A percentile compares a stretch with the other conserved stretches of the same genome.
These are phyloP conservation scores for Ridgeia piscesae DNA, from an alignment of 1,140 invertebrate species.

Conservation along the genomic window DNA sequence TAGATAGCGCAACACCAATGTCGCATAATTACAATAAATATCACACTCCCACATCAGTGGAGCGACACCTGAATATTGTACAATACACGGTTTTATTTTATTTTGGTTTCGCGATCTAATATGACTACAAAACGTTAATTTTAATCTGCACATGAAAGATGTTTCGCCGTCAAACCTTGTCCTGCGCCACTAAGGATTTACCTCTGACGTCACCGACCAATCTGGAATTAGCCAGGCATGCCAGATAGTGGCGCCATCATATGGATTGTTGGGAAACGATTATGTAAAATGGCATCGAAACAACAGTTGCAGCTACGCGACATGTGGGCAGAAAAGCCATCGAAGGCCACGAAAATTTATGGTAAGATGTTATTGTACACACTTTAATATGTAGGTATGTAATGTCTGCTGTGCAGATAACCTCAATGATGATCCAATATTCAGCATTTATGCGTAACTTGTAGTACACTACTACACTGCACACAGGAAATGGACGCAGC, in stretches of 20 bases:
- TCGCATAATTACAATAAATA: neutral
- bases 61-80: conserved; percentile 10
- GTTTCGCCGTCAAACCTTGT: neutral
- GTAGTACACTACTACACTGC: no score
- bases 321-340: no score
- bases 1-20: neutral
- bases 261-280: no score
- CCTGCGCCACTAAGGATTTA: neutral
- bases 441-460: no score
- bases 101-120: neutral
- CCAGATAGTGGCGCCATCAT: neutral
- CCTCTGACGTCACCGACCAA: neutral
- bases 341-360: no score
- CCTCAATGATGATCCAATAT: no score
- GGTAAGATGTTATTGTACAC: no score
- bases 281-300: no score
- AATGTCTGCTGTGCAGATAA: no score
- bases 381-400: no score
- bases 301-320: no score
- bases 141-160: neutral
- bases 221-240: neutral
- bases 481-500: no score
- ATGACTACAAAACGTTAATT: neutral
- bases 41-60: neutral
- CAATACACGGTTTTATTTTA: conserved; percentile 2